These are phyloP conservation scores for Mimumesa dahlbomi DNA, from an alignment of 2,888 invertebrate species.

Conservation along the genomic window DNA sequence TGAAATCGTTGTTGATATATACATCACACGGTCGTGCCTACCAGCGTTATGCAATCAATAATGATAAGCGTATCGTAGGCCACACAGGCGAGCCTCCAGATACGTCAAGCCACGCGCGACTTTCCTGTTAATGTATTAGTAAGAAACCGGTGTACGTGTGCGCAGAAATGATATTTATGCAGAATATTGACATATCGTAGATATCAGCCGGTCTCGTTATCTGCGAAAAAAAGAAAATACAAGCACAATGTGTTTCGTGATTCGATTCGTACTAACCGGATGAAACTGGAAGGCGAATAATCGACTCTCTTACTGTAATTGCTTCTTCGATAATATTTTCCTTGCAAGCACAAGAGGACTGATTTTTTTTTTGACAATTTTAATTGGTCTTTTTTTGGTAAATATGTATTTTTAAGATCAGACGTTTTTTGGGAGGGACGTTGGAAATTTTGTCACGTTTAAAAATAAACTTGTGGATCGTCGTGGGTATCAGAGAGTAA, in stretches of 20 bases:
- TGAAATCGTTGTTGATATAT: constrained; percentile 37
- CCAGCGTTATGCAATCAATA: constrained; percentile 56
- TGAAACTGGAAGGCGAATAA: constrained; percentile 2
- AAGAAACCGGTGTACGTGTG: no score
- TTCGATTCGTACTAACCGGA: constrained; percentile 5
- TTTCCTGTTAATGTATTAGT: no score
- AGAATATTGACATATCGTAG: background rate
- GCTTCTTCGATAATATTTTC: background rate
- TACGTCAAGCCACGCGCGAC: constrained; percentile 49
- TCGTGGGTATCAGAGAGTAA: no score
- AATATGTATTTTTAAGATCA: no score
- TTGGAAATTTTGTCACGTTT: no score
- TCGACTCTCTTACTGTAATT: background rate
- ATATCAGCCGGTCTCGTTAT: background rate
- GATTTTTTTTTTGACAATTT: background rate
- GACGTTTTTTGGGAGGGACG: no score
- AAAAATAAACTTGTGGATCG: no score
- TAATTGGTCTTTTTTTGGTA: no score
- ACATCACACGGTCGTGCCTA: constrained; percentile 45
- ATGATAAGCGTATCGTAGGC: constrained; percentile 55
- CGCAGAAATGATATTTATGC: no score
- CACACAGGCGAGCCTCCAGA: constrained; percentile 59
- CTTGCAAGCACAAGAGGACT: background rate
- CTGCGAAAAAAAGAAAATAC: background rate
- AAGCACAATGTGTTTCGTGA: background rate